Conservation (phyloP, 2,888 invertebrate species). For the Steromphala cineraria region DNA sequence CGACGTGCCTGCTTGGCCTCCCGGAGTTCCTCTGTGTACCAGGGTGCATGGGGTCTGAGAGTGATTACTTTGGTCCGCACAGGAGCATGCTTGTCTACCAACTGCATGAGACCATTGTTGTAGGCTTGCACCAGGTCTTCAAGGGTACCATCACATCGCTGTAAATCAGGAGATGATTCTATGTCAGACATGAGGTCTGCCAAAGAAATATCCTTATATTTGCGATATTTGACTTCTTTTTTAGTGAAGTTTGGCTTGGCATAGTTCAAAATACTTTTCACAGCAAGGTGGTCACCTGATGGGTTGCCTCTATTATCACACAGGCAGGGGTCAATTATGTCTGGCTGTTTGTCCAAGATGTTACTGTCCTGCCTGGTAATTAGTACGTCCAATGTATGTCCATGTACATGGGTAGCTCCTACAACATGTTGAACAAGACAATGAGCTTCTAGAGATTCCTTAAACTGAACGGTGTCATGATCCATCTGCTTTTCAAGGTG, state of each 20-base stretch:
- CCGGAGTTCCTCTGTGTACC: too few relatives aligned
- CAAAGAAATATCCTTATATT: too few relatives aligned
- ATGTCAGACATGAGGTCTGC: too few relatives aligned
- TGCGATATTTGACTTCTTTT: too few relatives aligned
- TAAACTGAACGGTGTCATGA: background rate
- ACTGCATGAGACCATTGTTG: too few relatives aligned
- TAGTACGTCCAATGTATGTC: conserved; percentile 1
- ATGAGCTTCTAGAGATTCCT: background rate
- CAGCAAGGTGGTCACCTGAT: background rate
- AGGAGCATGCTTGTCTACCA: too few relatives aligned
- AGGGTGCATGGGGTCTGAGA: too few relatives aligned
- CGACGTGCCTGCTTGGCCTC: too few relatives aligned
- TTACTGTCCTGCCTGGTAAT: background rate
- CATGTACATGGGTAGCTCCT: background rate
- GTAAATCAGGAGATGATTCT: too few relatives aligned
- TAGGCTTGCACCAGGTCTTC: too few relatives aligned
- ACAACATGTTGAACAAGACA: background rate
- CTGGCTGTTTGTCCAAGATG: background rate
- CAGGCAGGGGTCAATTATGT: background rate
- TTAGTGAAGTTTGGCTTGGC: background rate
- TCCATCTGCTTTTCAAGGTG: background rate
- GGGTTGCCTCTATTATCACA: background rate
- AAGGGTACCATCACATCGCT: too few relatives aligned
- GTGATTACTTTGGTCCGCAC: too few relatives aligned
- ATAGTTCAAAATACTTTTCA: background rate